Evolutionary conservation across 2,888 invertebrate genomes (phyloP).

Genomic region (Matsumyia berberina): DNA sequence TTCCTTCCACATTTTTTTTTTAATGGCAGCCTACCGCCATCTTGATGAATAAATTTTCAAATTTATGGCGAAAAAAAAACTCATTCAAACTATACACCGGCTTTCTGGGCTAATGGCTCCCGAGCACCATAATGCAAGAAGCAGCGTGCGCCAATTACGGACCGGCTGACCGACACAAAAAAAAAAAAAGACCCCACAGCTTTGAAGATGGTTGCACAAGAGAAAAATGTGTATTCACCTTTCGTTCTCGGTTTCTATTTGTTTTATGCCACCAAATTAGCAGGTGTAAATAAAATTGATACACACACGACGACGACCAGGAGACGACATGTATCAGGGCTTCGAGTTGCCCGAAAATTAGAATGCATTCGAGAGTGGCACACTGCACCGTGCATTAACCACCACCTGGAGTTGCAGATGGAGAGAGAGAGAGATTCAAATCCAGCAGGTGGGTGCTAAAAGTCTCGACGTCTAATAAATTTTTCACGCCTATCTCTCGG

Average conservation of each 20-base stretch:
- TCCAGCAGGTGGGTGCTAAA: constrained; percentile 59
- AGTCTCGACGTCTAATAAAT: constrained; percentile 50
- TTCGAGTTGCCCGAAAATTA: neutral
- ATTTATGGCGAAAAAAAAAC: constrained; percentile 8
- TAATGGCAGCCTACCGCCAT: neutral
- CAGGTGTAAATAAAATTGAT: constrained; percentile 30
- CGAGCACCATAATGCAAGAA: constrained; percentile 7
- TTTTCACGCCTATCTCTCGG: constrained; percentile 45
- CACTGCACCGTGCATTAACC: neutral
- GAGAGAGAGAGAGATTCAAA: constrained; percentile 1
- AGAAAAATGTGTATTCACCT: constrained; percentile 19
- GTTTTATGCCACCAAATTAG: constrained; percentile 15
- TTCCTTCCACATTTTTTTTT: too few species aligned
- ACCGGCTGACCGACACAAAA: neutral
- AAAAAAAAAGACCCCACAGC: neutral
- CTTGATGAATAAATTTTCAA: neutral
- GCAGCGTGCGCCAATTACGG: constrained; percentile 12
- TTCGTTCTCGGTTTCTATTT: constrained; percentile 9
- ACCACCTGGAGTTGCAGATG: too few species aligned
- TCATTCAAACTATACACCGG: neutral
- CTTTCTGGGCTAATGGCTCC: constrained; percentile 28
- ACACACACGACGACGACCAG: neutral
- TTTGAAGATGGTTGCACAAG: constrained; percentile 22
- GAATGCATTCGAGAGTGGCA: constrained; percentile 19
- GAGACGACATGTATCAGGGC: neutral